Evolutionary conservation across 1,140 invertebrate genomes (phyloP), one percentile per base, ranked within the genome.

Genomic region (Zaprionus capensis): DNA sequence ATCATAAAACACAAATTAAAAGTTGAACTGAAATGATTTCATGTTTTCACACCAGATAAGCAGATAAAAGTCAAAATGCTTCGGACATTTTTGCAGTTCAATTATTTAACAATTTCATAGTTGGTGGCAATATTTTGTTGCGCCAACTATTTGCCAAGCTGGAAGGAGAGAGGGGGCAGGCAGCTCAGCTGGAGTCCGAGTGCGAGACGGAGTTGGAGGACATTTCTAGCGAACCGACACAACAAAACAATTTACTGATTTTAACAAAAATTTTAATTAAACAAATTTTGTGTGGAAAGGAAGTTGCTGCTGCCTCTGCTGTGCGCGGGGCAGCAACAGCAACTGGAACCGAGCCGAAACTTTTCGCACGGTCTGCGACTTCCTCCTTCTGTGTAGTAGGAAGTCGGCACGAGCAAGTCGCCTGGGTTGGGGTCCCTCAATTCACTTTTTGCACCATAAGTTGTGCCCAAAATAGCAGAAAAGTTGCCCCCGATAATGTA

Each of bases 261-360:
- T 90, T 81, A 75, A 84, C 84, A 85, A 90, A 88, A 88, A 90
- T 88, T 88, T 88, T 88, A 88, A 88, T 88, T 88, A 88, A 88
- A 88, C 85, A 87, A 88, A 88, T 84, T 88, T 90, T 90, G 85
- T 76, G 85, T 72, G 81, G 80, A 90, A 79, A 81, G 81, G 81
- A 87, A 86, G 83, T 80, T 88, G 74, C 64, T 49, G 41, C 41
- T 46, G 41, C n/a, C 17, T n/a, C n/a, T 44, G n/a, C 41, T 44
- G 20, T n/a, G 3, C 1, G 12, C 17, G 9, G 28, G 69, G 49
- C 74, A 28, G 68, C 4, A 34, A n/a, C 22, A 24, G 53, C 36
- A 55, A 65, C 17, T 53, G 64, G 36, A 36, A 51, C 36, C 22
- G 28, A n/a, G 15, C 36, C 28, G 67, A 77, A 80, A 80, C 58